Percentiles rank a stretch among this genome's conserved stretches.
These are phyloP conservation scores for Jacana jacana DNA, from an alignment of 2,113 vertebrate species.

Conservation along the genomic window DNA sequence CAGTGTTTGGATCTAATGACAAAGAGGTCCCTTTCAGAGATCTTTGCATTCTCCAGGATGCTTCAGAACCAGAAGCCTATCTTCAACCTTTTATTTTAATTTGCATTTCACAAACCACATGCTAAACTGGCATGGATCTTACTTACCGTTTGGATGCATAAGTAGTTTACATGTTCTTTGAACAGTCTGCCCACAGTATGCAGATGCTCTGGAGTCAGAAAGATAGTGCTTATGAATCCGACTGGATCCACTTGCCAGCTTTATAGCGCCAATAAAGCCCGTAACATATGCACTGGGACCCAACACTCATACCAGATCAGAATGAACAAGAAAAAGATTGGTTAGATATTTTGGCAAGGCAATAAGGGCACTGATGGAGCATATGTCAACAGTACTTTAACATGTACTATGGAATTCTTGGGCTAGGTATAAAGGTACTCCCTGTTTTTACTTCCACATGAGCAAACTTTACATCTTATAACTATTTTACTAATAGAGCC, in stretches of 20 bases:
- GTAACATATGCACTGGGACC: not conserved
- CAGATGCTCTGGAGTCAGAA: conserved; percentile 57
- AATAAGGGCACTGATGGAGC: not conserved
- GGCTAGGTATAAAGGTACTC: not conserved
- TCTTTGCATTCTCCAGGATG: not conserved
- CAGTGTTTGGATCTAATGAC: not conserved
- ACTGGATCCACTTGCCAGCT: conserved; percentile 8
- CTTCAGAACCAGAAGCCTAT: not conserved
- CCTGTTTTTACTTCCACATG: not conserved
- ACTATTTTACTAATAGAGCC: conserved; percentile 9
- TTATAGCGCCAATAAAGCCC: not conserved
- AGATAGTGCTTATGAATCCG: not conserved
- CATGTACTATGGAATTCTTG: not conserved
- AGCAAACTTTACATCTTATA: not conserved
- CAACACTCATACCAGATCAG: not conserved
- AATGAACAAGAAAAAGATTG: not conserved
- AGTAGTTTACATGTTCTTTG: conserved; percentile 30
- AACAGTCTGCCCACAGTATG: conserved; percentile 46
- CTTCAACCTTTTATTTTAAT: conserved; percentile 40
- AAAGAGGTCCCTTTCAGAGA: not conserved
- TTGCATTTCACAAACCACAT: conserved; percentile 31
- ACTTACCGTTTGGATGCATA: conserved; percentile 20
- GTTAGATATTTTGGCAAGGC: conserved; percentile 2
- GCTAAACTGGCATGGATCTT: conserved; percentile 14
- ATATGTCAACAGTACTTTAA: not conserved